Evolutionary conservation across 2,113 vertebrate species (phyloP).

Genomic region (Lampris megalopsis): DNA sequence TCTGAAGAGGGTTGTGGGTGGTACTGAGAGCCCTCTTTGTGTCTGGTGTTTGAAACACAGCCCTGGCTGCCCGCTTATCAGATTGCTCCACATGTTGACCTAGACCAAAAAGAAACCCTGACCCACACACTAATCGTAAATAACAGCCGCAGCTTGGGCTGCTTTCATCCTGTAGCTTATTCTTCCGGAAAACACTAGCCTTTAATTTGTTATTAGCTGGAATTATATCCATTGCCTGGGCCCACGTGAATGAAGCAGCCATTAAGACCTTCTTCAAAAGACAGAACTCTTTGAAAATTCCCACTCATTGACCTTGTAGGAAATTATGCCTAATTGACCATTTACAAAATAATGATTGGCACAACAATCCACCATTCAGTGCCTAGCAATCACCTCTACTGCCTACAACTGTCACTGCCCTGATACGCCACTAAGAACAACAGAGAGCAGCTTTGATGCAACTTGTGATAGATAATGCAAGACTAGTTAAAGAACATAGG

Average conservation of each 20-base stretch:
- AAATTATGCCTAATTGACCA: slow-evolving; percentile 51
- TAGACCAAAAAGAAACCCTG: slow-evolving; percentile 69
- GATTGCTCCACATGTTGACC: slow-evolving; percentile 70
- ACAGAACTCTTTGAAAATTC: slow-evolving; percentile 60
- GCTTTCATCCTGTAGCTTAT: slow-evolving; percentile 67
- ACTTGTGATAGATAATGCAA: too few species aligned
- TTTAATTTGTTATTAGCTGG: slow-evolving; percentile 64
- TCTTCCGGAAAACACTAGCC: slow-evolving; percentile 62
- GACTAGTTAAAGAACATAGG: too few species aligned
- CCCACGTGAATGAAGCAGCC: slow-evolving; percentile 34
- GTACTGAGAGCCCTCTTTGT: slow-evolving; percentile 54
- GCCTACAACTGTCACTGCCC: too few species aligned
- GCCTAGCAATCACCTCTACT: too few species aligned
- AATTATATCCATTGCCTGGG: slow-evolving; percentile 53
- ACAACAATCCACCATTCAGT: too few species aligned
- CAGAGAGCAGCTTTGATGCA: too few species aligned
- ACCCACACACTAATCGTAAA: slow-evolving; percentile 70
- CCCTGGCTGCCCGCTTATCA: slow-evolving; percentile 55
- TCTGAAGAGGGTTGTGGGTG: slow-evolving; percentile 23
- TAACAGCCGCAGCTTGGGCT: slow-evolving; percentile 55
- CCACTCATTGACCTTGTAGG: slow-evolving; percentile 54
- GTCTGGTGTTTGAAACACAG: slow-evolving; percentile 53
- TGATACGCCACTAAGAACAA: too few species aligned
- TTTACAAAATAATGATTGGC: too few species aligned
- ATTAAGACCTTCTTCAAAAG: slow-evolving; percentile 42